A percentile compares a stretch with the other conserved stretches of the same genome.
Conservation (phyloP, 2,797 vertebrate species). For the Halcyon smyrnensis region DNA sequence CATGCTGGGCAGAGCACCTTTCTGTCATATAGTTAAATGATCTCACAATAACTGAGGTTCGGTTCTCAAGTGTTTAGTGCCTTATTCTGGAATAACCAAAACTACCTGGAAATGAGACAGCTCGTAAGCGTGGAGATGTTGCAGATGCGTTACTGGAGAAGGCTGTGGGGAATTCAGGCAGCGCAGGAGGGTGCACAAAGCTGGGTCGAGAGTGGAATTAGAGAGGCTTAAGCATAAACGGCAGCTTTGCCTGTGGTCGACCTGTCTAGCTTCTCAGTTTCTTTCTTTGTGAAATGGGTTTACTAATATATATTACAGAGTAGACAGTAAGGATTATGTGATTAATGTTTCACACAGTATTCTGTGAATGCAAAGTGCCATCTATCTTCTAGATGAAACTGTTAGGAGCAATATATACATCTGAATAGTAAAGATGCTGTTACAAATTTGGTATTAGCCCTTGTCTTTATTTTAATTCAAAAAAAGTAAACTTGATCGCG, state of each 20-base stretch:
- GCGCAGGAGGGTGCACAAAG: not conserved
- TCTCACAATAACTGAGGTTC: not conserved
- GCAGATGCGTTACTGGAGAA: not conserved
- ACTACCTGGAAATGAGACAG: not conserved
- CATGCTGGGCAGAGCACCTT: not conserved
- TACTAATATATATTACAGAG: not conserved
- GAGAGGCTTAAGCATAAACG: not conserved
- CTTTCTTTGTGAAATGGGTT: not conserved
- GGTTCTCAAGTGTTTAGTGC: not conserved
- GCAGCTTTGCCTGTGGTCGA: not conserved
- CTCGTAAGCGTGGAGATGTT: not conserved
- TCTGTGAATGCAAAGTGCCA: conserved; percentile 45
- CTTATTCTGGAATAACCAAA: not conserved
- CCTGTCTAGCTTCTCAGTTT: not conserved
- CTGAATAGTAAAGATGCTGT: not conserved
- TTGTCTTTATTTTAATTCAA: not conserved
- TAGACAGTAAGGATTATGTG: conserved; percentile 5
- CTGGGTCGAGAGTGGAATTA: not conserved
- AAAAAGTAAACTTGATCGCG: not conserved
- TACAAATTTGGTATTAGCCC: not conserved
- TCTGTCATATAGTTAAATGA: not conserved
- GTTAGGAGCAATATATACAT: not conserved
- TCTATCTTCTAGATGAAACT: conserved; percentile 37
- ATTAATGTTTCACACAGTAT: not conserved
- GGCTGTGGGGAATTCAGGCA: not conserved